Base-by-base conservation (phyloP, 2,888 invertebrate genomes). In the Drepanosiphum platanoidis region DNA sequence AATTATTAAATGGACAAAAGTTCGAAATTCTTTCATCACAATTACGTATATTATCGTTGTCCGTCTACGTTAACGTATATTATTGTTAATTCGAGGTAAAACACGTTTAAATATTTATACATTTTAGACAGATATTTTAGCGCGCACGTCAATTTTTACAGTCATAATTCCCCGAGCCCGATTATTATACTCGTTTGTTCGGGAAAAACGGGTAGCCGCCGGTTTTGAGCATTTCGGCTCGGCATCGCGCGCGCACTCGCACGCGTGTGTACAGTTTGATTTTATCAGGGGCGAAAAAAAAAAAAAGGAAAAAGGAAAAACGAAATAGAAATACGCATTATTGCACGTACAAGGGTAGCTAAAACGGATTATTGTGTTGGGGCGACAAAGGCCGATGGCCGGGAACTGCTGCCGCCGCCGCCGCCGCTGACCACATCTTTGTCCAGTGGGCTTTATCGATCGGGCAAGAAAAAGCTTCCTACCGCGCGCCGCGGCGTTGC, bases 391-490 rank as follows among this genome's bases (percentile, higher is more conserved):
- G 83, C 83, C 83, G 83, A 68, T 75, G 83, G 83, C 83, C 83
- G 83, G 83, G 83, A 68, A 75, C 30, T 64, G n/a, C 72, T 22
- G 81, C 82, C 61, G 71, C 81, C 81, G 71, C 81, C 72, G 71
- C 72, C 74, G 74, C 64, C 36, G 83, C 83, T 84, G 83, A 84
- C 83, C 83, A 84, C 83, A 84, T 84, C 83, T 84, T 84, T 84
- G 83, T 84, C 83, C 83, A 68, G 83, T 68, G 83, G 83, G 83
- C 83, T 84, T 84, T 84, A 84, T 84, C 83, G 83, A 84, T 84
- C 83, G 75, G 75, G 66, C 75, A 52, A 75, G 75, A 84, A 84
- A 84, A 84, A 75, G 75, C 74, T 83, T 74, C 82, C 64, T 72
- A 46, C 72, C 74, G 82, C 82, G 32, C 39, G 27, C 46, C 74